Evolutionary conservation across 2,113 vertebrate genomes (phyloP).

Genomic region (Nerophis ophidion): DNA sequence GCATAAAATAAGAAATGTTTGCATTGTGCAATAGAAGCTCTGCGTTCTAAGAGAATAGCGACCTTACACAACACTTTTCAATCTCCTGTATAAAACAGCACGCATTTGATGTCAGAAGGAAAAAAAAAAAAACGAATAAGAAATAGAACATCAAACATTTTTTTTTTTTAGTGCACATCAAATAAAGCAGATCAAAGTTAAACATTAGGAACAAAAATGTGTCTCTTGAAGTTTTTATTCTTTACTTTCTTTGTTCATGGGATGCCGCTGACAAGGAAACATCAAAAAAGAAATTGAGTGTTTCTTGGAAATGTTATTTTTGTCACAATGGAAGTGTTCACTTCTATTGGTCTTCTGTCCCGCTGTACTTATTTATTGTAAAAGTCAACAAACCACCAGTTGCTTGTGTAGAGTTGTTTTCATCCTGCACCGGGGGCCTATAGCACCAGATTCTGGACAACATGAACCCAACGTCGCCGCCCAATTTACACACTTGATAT

Average conservation of each 20-base stretch:
- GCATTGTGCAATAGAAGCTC: not conserved
- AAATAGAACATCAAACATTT: conserved; percentile 28
- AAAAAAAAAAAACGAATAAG: conserved; percentile 21
- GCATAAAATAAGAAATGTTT: not conserved
- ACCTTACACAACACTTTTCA: conserved; percentile 9
- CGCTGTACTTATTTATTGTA: not conserved
- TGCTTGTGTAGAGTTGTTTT: conserved; percentile 8
- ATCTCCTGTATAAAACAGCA: conserved; percentile 27
- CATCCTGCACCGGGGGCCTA: conserved; percentile 7
- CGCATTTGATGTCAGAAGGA: conserved; percentile 32
- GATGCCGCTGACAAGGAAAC: conserved; percentile 31
- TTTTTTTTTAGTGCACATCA: conserved; percentile 55
- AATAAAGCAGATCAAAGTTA: conserved; percentile 64
- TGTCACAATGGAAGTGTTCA: conserved; percentile 50
- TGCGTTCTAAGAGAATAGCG: not conserved
- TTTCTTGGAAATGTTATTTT: conserved; percentile 28
- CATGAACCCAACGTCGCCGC: too few relatives aligned
- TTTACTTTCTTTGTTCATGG: conserved; percentile 31
- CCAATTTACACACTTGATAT: too few relatives aligned
- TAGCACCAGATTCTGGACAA: too few relatives aligned
- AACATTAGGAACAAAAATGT: conserved; percentile 51
- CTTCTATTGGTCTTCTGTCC: conserved; percentile 17
- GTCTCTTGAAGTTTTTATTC: conserved; percentile 34
- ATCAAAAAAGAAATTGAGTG: conserved; percentile 34
- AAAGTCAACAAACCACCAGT: conserved; percentile 21